phyloP scores from a whole-genome alignment of 2,888 invertebrate genomes.

The Leptopilina myrica region DNA sequence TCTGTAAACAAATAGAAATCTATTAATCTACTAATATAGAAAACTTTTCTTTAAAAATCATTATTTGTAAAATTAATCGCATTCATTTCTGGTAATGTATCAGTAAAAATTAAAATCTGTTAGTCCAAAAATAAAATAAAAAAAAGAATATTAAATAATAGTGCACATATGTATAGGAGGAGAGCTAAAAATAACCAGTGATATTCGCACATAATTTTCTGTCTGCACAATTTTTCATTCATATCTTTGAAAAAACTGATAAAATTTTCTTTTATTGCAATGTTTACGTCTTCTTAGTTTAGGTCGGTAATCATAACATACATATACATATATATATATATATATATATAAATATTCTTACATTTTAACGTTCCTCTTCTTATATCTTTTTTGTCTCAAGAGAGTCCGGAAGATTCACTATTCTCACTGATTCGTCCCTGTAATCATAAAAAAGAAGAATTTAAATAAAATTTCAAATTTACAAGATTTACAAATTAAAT shows the following conservation, averaged over 20 bases:
- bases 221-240: too few relatives aligned
- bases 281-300: background rate
- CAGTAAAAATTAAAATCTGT: too few relatives aligned
- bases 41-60: too few relatives aligned
- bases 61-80: too few relatives aligned
- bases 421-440: conserved; percentile 28
- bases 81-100: too few relatives aligned
- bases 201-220: too few relatives aligned
- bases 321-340: too few relatives aligned
- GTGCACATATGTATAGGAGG: too few relatives aligned
- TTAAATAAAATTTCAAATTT: background rate
- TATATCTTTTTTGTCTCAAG: background rate
- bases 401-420: conserved; percentile 1
- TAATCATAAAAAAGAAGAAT: conserved; percentile 2
- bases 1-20: background rate
- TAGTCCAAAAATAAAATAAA: too few relatives aligned
- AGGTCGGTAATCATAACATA: background rate
- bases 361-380: background rate
- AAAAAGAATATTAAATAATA: too few relatives aligned
- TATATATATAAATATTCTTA: background rate
- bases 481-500: too few relatives aligned
- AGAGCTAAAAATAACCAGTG: too few relatives aligned
- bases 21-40: background rate
- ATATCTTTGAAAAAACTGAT: background rate
- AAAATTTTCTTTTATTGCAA: background rate